Evolutionary conservation across 1,140 invertebrate species (phyloP).

Genomic region (Drosophila leontia): DNA sequence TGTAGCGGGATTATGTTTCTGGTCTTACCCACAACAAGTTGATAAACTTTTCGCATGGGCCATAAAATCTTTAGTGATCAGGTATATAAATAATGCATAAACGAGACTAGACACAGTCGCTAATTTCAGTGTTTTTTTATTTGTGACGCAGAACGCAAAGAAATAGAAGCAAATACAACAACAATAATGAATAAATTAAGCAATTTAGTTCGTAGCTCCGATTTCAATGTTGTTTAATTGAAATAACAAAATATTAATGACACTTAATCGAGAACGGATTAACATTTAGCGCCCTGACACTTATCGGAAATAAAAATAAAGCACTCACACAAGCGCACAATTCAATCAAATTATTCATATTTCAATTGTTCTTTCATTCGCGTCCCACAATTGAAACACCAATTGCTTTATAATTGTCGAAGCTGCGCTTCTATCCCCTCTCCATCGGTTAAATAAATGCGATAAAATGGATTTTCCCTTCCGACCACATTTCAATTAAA

Average conservation of each 20-base stretch:
- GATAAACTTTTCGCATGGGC: slow-evolving; percentile 43
- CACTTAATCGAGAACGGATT: slow-evolving; percentile 51
- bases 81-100: slow-evolving; percentile 61
- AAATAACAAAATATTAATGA: slow-evolving; percentile 58
- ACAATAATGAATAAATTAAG: slow-evolving; percentile 59
- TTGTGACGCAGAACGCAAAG: slow-evolving; percentile 30
- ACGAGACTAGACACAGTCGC: slow-evolving; percentile 55
- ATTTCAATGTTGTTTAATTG: slow-evolving; percentile 60
- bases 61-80: slow-evolving; percentile 52
- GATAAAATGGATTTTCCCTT: slow-evolving; percentile 45
- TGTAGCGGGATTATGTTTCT: slow-evolving; percentile 38
- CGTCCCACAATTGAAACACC: not conserved
- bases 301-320: slow-evolving; percentile 4
- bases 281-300: slow-evolving; percentile 37
- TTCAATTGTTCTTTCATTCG: slow-evolving; percentile 35
- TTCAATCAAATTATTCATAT: slow-evolving; percentile 41
- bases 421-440: not conserved
- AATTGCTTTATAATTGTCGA: slow-evolving; percentile 39
- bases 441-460: slow-evolving; percentile 16
- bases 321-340: not conserved
- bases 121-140: slow-evolving; percentile 57
- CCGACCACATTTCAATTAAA: slow-evolving; percentile 68
- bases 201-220: slow-evolving; percentile 44
- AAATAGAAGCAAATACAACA: slow-evolving; percentile 15
- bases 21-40: slow-evolving; percentile 49